Evolutionary conservation across 2,888 invertebrate genomes (phyloP), one percentile per base, ranked within the genome.

Genomic region (Parnassius apollo): DNA sequence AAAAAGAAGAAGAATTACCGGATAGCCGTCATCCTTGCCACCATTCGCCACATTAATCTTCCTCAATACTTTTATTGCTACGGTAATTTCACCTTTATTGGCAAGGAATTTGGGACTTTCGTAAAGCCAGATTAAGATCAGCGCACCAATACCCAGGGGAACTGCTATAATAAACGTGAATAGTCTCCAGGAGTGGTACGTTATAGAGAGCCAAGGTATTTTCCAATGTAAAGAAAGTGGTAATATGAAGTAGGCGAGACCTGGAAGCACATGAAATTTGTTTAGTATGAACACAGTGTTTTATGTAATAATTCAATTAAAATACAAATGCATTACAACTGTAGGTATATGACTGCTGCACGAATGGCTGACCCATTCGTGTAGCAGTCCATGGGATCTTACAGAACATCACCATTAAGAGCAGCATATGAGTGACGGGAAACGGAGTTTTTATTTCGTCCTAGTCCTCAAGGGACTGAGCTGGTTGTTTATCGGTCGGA

Each of bases 31-130:
- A 4, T 65, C 74, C 7, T 66, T 74, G 0, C 83, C 83, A 2
- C 78, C 76, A 71, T 85, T 86, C 0, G 66, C 65, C 50, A 69
- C 65, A 65, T 79, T 77, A 12, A 87, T 85, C 9, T 62, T 71
- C 58, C 62, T 71, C 62, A 88, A 65, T 8, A 85, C 77, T 2
- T 75, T 69, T 59, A 96, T 69, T 0, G 96, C 94, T 66, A 93
- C 86, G 0, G 89, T 83, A 2, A 83, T 80, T 61, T 92, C 83
- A 0, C 94, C 94, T 66, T 93, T 93, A 25, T 94, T 93, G 8
- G 95, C 89, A 61, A 94, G 83, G 75, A 94, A 96, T 78, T 95
- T 95, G 0, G 96, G 96, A 69, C 95, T 96, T 78, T 96, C 96
- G 0, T 96, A 94, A 44, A 94, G 83, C 51, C 81, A 86, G 0